These are phyloP conservation scores for Drosophila nasuta DNA, from an alignment of 1,140 invertebrate species.

Conservation along the genomic window DNA sequence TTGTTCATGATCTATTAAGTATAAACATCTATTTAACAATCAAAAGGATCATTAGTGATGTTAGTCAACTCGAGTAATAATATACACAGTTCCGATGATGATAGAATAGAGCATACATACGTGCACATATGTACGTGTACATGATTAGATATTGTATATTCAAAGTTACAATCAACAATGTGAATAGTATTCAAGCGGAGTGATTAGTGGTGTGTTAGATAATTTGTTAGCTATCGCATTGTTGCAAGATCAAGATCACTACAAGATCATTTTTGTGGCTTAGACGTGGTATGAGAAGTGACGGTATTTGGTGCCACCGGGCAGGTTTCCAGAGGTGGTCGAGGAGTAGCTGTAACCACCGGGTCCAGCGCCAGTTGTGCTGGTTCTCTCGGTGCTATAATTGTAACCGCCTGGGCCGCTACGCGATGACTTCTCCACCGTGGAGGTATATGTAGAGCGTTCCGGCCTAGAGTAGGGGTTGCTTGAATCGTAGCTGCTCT, in stretches of 20 bases:
- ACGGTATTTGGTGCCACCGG: constrained; percentile 91
- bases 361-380: constrained; percentile 89
- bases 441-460: constrained; percentile 88
- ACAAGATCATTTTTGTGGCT: constrained; percentile 47
- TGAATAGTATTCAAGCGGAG: constrained; percentile 34
- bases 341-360: constrained; percentile 93
- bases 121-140: constrained; percentile 12
- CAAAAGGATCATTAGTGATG: constrained; percentile 65
- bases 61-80: constrained; percentile 67
- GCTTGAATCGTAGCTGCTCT: constrained; percentile 85
- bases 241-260: constrained; percentile 11
- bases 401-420: constrained; percentile 89
- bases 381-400: constrained; percentile 90
- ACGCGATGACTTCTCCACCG: constrained; percentile 88
- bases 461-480: constrained; percentile 87
- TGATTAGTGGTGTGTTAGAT: constrained; percentile 35
- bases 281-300: constrained; percentile 94
- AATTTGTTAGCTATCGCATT: constrained; percentile 18
- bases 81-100: constrained; percentile 62
- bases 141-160: constrained; percentile 39
- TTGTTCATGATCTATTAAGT: constrained; percentile 17
- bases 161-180: constrained; percentile 42
- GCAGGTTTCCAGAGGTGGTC: constrained; percentile 90
- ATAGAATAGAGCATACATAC: constrained; percentile 59
- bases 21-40: constrained; percentile 56